phyloP scores from a whole-genome alignment of 2,888 invertebrate genomes.

The Asteroscopus sphinx region DNA sequence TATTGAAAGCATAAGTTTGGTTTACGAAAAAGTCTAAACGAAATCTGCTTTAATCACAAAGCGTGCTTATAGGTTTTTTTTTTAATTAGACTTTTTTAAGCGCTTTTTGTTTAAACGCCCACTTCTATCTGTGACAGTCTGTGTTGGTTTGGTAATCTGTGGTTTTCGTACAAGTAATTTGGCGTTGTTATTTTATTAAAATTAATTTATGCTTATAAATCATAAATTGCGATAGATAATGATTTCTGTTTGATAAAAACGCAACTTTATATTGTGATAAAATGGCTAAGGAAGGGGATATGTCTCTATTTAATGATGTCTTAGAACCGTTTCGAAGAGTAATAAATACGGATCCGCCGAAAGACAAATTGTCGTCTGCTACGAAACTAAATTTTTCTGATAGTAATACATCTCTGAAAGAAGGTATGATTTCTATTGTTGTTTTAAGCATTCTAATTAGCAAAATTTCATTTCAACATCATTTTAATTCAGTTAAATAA shows the following conservation, averaged over 20 bases:
- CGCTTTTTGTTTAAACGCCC: no score
- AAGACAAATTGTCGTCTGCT: conserved; percentile 83
- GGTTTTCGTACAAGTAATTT: conserved; percentile 22
- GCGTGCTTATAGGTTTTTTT: no score
- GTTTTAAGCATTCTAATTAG: background rate
- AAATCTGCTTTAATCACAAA: no score
- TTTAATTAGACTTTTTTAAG: no score
- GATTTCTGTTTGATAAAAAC: conserved; percentile 26
- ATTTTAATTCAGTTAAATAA: conserved; percentile 4
- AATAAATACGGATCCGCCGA: conserved; percentile 85
- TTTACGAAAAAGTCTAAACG: no score
- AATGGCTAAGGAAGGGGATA: conserved; percentile 85
- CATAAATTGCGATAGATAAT: conserved; percentile 33
- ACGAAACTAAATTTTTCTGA: conserved; percentile 85
- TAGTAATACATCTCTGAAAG: conserved; percentile 82
- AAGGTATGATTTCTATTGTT: conserved; percentile 67
- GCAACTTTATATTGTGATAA: conserved; percentile 24
- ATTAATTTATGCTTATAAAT: conserved; percentile 2
- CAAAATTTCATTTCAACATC: background rate
- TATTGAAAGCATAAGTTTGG: no score
- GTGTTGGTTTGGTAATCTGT: no score
- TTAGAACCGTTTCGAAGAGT: conserved; percentile 85
- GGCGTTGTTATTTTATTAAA: conserved; percentile 35
- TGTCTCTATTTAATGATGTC: conserved; percentile 84
- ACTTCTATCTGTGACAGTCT: no score